These are phyloP conservation scores for Pygocentrus nattereri DNA, from an alignment of 2,797 vertebrate species.

Conservation along the genomic window DNA sequence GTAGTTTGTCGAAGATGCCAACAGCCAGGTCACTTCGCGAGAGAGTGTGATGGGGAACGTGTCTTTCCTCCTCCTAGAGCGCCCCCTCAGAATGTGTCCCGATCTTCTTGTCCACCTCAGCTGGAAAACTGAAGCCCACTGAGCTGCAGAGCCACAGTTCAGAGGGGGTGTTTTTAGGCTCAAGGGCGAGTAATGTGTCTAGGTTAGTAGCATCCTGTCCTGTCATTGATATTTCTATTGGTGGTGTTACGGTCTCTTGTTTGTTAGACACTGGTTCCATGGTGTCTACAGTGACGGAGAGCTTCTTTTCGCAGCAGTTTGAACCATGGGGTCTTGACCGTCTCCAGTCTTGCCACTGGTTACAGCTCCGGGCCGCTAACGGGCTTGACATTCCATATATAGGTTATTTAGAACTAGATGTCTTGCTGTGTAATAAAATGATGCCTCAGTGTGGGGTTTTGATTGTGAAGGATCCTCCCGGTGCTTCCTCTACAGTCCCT, in stretches of 20 bases:
- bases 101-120: too few relatives aligned
- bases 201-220: background rate
- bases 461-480: constrained; percentile 17
- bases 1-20: too few relatives aligned
- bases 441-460: constrained; percentile 15
- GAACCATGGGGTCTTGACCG: background rate
- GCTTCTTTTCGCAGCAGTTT: constrained; percentile 33
- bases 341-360: constrained; percentile 20
- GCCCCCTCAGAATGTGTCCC: too few relatives aligned
- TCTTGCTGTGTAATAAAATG: constrained; percentile 31
- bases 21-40: too few relatives aligned
- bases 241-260: constrained; percentile 3
- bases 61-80: too few relatives aligned
- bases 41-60: too few relatives aligned
- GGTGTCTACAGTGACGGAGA: constrained; percentile 16
- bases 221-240: background rate
- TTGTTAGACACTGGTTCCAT: constrained; percentile 41
- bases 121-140: constrained; percentile 18
- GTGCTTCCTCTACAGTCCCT: background rate
- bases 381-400: constrained; percentile 39
- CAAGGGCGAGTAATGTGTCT: background rate
- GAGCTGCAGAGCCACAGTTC: constrained; percentile 21
- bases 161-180: background rate
- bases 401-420: constrained; percentile 41
- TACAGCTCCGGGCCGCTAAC: constrained; percentile 44